phyloP scores from a whole-genome alignment of 2,113 vertebrate genomes.

The Bos indicus region DNA sequence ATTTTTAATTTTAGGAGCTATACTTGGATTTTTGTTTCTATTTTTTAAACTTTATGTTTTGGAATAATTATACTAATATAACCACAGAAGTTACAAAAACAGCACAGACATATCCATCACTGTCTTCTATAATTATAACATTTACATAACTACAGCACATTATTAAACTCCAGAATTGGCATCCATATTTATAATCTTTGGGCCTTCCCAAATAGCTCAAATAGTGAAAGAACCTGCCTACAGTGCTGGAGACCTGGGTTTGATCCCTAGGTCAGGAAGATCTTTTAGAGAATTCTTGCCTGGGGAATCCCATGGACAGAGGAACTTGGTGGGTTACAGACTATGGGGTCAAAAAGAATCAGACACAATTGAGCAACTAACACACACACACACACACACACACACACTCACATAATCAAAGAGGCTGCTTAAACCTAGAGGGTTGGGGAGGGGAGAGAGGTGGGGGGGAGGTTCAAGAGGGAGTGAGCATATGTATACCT shows the following conservation, averaged over 20 bases:
- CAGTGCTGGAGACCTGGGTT: background rate
- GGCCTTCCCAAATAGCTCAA: background rate
- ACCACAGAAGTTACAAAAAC: background rate
- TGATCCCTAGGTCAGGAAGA: background rate
- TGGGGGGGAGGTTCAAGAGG: background rate
- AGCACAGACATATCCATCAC: background rate
- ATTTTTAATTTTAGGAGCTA: background rate
- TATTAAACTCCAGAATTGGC: background rate
- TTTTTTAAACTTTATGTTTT: background rate
- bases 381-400: background rate
- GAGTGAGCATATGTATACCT: background rate
- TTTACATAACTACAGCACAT: background rate
- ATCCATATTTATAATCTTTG: background rate
- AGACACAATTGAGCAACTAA: rapidly evolving
- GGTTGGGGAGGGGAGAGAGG: background rate
- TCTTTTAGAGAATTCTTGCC: background rate
- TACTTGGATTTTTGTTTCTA: background rate
- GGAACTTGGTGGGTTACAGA: background rate
- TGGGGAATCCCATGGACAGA: background rate
- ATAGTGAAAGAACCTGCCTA: background rate
- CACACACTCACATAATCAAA: background rate
- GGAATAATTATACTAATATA: background rate
- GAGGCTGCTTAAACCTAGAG: background rate
- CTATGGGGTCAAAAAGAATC: background rate
- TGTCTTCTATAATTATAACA: background rate